These are phyloP conservation scores for Bos javanicus DNA, from an alignment of 2,113 vertebrate species.

Conservation along the genomic window DNA sequence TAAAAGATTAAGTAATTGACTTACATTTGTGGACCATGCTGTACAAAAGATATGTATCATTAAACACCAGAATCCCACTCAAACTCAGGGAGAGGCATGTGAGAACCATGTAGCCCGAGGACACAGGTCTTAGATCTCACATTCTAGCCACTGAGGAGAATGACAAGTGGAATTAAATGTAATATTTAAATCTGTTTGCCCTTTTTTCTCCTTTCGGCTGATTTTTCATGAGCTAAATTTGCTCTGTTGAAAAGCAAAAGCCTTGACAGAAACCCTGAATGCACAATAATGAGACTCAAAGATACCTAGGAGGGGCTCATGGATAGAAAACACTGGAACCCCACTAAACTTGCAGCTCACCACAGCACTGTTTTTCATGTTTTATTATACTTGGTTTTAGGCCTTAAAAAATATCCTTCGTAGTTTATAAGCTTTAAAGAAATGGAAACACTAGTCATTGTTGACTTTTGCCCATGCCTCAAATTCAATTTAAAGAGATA, in stretches of 20 bases:
- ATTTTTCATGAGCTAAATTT: not conserved
- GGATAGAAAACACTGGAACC: not conserved
- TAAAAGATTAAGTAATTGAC: not conserved
- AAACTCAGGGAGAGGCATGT: not conserved
- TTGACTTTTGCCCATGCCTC: constrained; percentile 64
- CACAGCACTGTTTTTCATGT: constrained; percentile 9
- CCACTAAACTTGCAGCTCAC: constrained; percentile 17
- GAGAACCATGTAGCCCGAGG: not conserved
- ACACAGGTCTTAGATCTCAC: not conserved
- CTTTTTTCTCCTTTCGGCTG: not conserved
- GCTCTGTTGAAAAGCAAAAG: constrained; percentile 24
- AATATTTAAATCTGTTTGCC: constrained; percentile 17
- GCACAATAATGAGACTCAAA: not conserved
- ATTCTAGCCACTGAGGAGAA: not conserved
- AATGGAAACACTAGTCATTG: constrained; percentile 61
- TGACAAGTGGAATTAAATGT: constrained; percentile 9
- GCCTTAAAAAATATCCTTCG: constrained; percentile 25
- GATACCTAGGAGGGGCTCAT: not conserved
- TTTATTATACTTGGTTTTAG: constrained; percentile 47
- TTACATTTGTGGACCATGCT: not conserved
- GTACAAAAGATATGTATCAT: not conserved
- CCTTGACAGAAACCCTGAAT: not conserved
- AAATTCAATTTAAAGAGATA: constrained; percentile 66
- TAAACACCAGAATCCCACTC: not conserved
- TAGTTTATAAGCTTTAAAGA: constrained; percentile 60